phyloP scores from a whole-genome alignment of 2,888 invertebrate genomes.

The Dynastes maya region DNA sequence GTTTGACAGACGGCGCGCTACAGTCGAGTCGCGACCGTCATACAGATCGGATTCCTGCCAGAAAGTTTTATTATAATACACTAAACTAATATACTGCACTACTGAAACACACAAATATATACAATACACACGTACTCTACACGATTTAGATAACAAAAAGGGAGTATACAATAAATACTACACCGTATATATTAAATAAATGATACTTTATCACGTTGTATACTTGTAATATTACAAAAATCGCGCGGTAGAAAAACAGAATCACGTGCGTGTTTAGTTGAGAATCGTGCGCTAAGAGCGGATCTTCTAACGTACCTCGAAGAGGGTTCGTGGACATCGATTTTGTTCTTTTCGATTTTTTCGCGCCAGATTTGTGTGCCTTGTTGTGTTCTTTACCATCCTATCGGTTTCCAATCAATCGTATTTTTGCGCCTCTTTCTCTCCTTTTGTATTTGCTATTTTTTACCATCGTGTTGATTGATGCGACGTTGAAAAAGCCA shows the following conservation, averaged over 20 bases:
- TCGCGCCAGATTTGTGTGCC: conserved; percentile 25
- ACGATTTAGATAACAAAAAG: conserved; percentile 19
- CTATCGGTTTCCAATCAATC: not conserved
- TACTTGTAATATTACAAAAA: conserved; percentile 12
- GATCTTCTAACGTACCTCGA: not conserved
- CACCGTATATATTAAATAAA: conserved; percentile 9
- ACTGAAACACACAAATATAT: conserved; percentile 9
- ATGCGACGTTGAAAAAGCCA: conserved; percentile 22
- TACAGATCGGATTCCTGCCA: conserved; percentile 51
- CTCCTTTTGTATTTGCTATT: conserved; percentile 39
- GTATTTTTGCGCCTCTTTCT: not conserved
- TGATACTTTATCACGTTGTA: conserved; percentile 7
- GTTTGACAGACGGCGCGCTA: conserved; percentile 41
- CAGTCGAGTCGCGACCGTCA: conserved; percentile 65
- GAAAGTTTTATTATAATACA: conserved; percentile 52
- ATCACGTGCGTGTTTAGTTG: conserved; percentile 6
- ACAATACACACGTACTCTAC: not conserved
- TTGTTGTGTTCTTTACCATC: conserved; percentile 25
- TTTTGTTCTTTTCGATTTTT: conserved; percentile 13
- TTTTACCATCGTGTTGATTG: conserved; percentile 16
- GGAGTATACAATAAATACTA: conserved; percentile 7
- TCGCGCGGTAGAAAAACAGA: conserved; percentile 5
- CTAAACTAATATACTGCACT: conserved; percentile 25
- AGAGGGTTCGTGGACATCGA: conserved; percentile 5
- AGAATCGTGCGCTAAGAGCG: conserved; percentile 5